Evolutionary conservation across 2,797 vertebrate species (phyloP).

Genomic region (Tapirus indicus): DNA sequence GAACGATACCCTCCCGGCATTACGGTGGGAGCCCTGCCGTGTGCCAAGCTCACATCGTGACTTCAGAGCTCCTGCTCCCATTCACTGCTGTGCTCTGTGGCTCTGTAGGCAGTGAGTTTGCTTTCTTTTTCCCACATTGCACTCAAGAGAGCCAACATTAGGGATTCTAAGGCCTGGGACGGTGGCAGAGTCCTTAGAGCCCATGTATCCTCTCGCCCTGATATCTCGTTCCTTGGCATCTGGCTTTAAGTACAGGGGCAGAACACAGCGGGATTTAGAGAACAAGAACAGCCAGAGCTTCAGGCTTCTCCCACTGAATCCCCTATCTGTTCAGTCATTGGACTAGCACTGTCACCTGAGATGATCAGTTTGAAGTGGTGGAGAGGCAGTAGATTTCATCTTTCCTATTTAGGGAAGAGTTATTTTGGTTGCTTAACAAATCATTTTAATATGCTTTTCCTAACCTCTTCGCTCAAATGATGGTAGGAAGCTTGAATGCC

Average conservation of each 20-base stretch:
- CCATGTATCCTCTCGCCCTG: not conserved
- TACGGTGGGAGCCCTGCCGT: accelerated
- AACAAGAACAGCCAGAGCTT: constrained; percentile 18
- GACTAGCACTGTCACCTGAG: not conserved
- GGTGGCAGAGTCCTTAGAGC: not conserved
- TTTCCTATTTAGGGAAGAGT: not conserved
- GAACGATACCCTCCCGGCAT: not conserved
- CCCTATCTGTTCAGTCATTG: not conserved
- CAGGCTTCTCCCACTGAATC: not conserved
- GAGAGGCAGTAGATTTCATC: constrained; percentile 24
- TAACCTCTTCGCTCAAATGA: constrained; percentile 10
- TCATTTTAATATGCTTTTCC: constrained; percentile 24
- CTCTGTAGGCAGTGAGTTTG: not conserved
- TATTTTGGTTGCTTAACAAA: constrained; percentile 40
- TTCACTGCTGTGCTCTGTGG: not conserved
- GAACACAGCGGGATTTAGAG: constrained; percentile 5
- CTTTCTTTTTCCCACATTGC: not conserved
- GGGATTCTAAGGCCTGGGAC: not conserved
- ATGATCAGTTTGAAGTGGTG: constrained; percentile 45
- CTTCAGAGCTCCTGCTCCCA: too few relatives aligned
- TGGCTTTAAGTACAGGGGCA: constrained; percentile 29
- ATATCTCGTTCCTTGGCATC: constrained; percentile 17
- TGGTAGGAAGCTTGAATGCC: not conserved
- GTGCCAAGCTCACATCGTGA: accelerated
- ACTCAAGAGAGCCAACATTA: not conserved